Base-by-base conservation (phyloP, 35 echinoderm and acorn worm genomes). In the Ophiothrix spiculata region DNA sequence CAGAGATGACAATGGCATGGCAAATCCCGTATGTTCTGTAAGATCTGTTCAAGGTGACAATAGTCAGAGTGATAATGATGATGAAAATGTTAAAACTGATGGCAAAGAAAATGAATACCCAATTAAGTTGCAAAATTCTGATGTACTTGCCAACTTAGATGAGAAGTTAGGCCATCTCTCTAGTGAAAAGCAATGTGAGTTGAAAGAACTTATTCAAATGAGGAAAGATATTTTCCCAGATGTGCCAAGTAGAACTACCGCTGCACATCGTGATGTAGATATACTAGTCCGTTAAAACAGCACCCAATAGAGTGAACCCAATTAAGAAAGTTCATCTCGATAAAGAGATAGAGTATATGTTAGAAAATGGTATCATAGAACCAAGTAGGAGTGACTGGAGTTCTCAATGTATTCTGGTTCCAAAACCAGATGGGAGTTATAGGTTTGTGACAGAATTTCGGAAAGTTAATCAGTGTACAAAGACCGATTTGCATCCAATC, bases 301-400 rank as follows among this genome's bases (percentile, higher is more conserved):
- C 74, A 87, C 69, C 90, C 86, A 12, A 96, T 86, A 37, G 90
- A 32, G 1, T 96, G 2, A 95, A 84, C 37, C 93, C 90, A 21
- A 96, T 89, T 60, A 46, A 31, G 38, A 32, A 84, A 46, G n/a
- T n/a, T n/a, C 78, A 84, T 76, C 42, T 88, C 28, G 79, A 81
- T 21, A 45, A 88, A 10, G 86, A 85, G 79, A 60, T 88, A 37
- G 38, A 88, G 17, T 93, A 88, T 29, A 88, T 93, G 33, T 81
- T 95, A n/a, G 75, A 88, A 14, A 88, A 93, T 82, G 83, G 56
- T 75, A 86, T 87, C 36, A 91, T 91, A 36, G 73, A 79, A 35
- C 32, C 45, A 23, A 85, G 86, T 49, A 13, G 88, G 12, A 93
- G 91, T 81, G 23, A 54, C 6, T 91, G 90, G 83, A 69, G 40